These are phyloP conservation scores for Ganaspis brasiliensis DNA, from an alignment of 2,888 invertebrate genomes.

Conservation along the genomic window DNA sequence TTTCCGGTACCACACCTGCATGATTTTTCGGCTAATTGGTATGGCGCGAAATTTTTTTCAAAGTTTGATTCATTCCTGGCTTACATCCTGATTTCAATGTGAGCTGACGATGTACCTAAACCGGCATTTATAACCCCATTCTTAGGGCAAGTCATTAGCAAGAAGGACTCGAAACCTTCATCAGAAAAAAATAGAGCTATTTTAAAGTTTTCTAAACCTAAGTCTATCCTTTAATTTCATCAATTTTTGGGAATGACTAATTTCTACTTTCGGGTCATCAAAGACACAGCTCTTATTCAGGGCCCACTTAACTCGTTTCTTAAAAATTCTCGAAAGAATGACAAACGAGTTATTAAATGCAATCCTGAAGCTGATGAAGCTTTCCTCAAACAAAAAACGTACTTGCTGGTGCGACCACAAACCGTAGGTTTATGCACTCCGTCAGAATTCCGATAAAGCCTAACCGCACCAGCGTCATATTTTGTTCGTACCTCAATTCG, in stretches of 20 bases:
- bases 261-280: constrained; percentile 43
- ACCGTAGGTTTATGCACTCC: not conserved
- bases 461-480: not conserved
- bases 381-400: not conserved
- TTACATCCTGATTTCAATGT: not conserved
- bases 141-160: constrained; percentile 37
- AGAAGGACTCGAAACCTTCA: constrained; percentile 55
- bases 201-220: constrained; percentile 37
- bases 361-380: constrained; percentile 9
- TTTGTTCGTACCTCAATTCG: not conserved
- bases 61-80: not conserved
- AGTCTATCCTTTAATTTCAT: constrained; percentile 20
- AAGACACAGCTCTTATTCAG: not conserved
- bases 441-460: not conserved
- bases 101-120: not conserved
- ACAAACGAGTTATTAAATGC: no score
- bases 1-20: no score
- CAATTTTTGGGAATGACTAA: constrained; percentile 46
- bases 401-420: not conserved
- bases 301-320: not conserved
- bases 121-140: constrained; percentile 15
- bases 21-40: not conserved
- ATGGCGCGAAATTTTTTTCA: constrained; percentile 5
- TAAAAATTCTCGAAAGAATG: constrained; percentile 9
- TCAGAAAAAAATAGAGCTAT: constrained; percentile 44